Evolutionary conservation across 2,797 vertebrate species (phyloP).

Genomic region (Pangasius krempfi): DNA sequence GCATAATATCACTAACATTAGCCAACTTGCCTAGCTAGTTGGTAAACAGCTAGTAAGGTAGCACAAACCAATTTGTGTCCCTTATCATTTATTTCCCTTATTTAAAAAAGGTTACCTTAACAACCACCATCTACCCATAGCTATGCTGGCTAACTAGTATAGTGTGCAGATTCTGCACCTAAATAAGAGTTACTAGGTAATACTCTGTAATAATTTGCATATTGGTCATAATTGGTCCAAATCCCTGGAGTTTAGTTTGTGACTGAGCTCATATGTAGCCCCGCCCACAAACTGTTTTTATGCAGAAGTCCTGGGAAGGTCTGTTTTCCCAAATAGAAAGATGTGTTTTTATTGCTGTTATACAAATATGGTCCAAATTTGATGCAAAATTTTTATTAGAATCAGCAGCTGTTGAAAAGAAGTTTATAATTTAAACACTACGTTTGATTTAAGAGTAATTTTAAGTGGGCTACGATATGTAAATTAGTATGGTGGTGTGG

Average conservation of each 20-base stretch:
- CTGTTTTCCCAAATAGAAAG: neutral
- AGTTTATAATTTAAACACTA: no score
- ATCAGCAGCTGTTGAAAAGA: neutral
- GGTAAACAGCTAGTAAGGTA: neutral
- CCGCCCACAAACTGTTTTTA: neutral
- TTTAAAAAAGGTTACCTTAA: neutral
- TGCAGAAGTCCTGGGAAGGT: neutral
- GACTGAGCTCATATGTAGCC: neutral
- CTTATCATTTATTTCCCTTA: neutral
- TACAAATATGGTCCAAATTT: neutral
- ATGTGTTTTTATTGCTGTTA: neutral
- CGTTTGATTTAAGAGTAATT: no score
- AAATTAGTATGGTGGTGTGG: no score
- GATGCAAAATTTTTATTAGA: neutral
- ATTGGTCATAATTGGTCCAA: neutral
- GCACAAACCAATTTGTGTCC: neutral
- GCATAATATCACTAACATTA: neutral
- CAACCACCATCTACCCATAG: neutral
- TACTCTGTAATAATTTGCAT: neutral
- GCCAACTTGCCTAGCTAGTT: neutral
- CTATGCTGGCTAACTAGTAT: neutral
- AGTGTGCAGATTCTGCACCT: neutral
- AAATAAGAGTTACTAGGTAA: neutral
- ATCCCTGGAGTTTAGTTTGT: neutral
- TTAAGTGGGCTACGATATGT: no score